Percentiles rank a stretch among this genome's conserved stretches.
These are phyloP conservation scores for Origma solitaria DNA, from an alignment of 2,113 vertebrate genomes.

Conservation along the genomic window DNA sequence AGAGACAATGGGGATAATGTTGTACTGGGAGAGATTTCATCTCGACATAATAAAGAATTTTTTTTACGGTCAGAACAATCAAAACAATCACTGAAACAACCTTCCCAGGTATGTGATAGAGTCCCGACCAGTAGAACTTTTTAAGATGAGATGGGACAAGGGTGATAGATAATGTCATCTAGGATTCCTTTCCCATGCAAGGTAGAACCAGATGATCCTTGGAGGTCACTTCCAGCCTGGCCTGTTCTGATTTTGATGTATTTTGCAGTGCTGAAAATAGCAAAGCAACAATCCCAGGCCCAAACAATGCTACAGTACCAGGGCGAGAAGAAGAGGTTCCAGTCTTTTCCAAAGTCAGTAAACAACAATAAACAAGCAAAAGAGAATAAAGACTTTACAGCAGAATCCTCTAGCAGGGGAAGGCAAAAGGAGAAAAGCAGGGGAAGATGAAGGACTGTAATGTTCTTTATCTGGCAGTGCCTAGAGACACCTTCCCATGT, in stretches of 20 bases:
- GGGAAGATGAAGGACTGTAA: background rate
- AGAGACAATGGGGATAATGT: too few species aligned
- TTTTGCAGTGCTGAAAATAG: background rate
- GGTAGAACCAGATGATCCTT: background rate
- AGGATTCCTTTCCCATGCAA: background rate
- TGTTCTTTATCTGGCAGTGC: background rate
- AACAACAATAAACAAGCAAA: background rate
- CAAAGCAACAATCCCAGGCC: background rate
- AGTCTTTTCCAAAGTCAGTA: background rate
- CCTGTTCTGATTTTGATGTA: background rate
- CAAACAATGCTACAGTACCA: background rate
- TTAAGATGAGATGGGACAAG: background rate
- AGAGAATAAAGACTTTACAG: background rate
- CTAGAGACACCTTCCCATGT: rapidly evolving
- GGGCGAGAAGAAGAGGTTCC: background rate
- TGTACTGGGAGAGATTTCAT: background rate
- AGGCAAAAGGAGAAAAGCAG: background rate
- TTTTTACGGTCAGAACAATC: background rate
- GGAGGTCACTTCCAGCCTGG: background rate
- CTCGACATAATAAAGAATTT: background rate
- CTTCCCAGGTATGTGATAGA: rapidly evolving
- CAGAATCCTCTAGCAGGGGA: background rate
- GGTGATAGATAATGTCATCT: background rate
- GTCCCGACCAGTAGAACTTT: background rate
- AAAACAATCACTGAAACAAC: background rate